Percentiles rank a stretch among this genome's conserved stretches.
Evolutionary conservation across 1,140 invertebrate genomes (phyloP).

Genomic region (Trichonephila inaurata): DNA sequence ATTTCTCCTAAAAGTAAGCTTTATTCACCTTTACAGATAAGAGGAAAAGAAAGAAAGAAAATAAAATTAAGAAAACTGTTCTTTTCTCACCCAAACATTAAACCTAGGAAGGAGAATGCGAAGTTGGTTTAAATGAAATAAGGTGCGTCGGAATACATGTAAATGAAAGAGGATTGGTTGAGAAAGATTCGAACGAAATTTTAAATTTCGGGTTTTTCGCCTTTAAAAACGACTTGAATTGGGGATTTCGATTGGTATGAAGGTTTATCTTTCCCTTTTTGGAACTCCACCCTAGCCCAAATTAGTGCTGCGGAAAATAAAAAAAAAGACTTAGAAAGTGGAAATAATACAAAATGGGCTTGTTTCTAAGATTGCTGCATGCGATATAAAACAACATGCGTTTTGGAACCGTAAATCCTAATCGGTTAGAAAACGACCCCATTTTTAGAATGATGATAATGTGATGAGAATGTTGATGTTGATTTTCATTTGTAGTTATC

Average conservation of each 20-base stretch:
- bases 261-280: neutral
- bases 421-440: conserved; percentile 9
- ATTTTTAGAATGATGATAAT: neutral
- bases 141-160: conserved; percentile 41
- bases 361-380: neutral
- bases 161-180: conserved; percentile 55
- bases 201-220: conserved; percentile 32
- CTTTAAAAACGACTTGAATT: conserved; percentile 47
- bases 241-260: conserved; percentile 48
- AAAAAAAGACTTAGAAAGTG: neutral
- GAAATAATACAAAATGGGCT: conserved; percentile 50
- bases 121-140: conserved; percentile 54
- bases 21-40: neutral
- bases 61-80: conserved; percentile 12
- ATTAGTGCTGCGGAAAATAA: conserved; percentile 13
- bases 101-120: neutral
- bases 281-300: neutral
- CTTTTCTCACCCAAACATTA: conserved; percentile 27
- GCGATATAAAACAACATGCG: neutral
- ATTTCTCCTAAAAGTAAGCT: neutral
- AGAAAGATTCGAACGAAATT: conserved; percentile 32
- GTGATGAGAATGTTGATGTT: neutral
- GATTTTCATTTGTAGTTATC: neutral
- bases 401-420: conserved; percentile 10
- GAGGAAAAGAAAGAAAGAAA: neutral